phyloP scores from a whole-genome alignment of 2,113 vertebrate species.

The Passer domesticus region DNA sequence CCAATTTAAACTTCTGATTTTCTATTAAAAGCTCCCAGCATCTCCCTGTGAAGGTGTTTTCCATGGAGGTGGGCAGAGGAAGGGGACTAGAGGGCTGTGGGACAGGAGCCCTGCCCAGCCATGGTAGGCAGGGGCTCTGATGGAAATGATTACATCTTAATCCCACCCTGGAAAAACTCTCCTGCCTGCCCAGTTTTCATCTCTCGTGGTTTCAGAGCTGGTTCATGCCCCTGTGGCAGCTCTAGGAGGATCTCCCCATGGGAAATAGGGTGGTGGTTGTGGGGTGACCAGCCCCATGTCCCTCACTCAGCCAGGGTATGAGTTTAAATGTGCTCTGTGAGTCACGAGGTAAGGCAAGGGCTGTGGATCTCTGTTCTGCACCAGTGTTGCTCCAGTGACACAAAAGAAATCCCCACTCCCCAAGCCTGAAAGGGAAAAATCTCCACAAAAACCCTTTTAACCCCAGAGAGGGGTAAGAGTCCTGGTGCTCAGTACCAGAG shows the following conservation, averaged over 20 bases:
- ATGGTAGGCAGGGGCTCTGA: not conserved
- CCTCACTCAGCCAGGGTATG: not conserved
- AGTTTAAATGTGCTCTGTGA: not conserved
- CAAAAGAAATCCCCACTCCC: not conserved
- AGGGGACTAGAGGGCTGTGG: not conserved
- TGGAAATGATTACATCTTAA: not conserved
- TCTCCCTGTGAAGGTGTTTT: not conserved
- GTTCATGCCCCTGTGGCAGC: not conserved
- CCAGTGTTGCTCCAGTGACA: not conserved
- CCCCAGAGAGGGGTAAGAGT: not conserved
- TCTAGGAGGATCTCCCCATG: not conserved
- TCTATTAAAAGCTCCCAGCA: not conserved
- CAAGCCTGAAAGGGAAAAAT: not conserved
- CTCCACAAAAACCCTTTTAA: not conserved
- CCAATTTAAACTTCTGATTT: not conserved
- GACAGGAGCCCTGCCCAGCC: not conserved
- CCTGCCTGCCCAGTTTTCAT: not conserved
- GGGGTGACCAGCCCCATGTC: accelerated
- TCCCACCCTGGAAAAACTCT: not conserved
- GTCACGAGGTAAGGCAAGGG: not conserved
- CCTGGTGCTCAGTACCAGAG: not conserved
- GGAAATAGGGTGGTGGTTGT: not conserved
- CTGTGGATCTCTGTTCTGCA: not conserved
- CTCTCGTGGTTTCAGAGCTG: not conserved
- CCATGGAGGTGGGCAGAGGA: not conserved